These are phyloP conservation scores for Bagarius yarrelli DNA, from an alignment of 2,113 vertebrate genomes.

Conservation along the genomic window DNA sequence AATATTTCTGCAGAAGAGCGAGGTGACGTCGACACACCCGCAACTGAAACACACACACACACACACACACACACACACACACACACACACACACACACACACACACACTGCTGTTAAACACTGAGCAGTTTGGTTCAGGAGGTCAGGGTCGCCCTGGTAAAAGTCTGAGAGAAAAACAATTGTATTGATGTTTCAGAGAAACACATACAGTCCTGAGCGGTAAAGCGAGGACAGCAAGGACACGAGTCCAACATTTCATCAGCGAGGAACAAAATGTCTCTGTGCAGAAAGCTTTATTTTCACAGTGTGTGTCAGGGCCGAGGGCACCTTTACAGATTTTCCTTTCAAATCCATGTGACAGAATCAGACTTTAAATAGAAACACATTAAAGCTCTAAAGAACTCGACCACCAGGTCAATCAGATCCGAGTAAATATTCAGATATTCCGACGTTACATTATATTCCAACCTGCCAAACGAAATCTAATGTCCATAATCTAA, in stretches of 20 bases:
- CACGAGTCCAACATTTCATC: background rate
- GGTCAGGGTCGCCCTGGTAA: background rate
- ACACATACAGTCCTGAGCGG: background rate
- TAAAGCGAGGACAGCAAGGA: background rate
- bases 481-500: background rate
- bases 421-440: background rate
- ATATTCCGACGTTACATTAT: too few species aligned
- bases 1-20: slow-evolving; percentile 52
- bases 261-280: slow-evolving; percentile 65
- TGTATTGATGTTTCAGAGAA: background rate
- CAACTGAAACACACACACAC: slow-evolving; percentile 55
- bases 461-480: too few species aligned
- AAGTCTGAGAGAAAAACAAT: background rate
- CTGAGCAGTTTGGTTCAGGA: background rate
- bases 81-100: slow-evolving; percentile 1
- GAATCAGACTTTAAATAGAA: background rate
- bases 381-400: background rate
- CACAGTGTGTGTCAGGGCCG: slow-evolving; percentile 63
- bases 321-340: slow-evolving; percentile 7
- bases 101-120: background rate
- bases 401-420: background rate
- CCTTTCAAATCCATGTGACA: background rate
- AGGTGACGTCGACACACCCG: slow-evolving; percentile 64
- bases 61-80: slow-evolving; percentile 12
- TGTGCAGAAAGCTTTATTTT: slow-evolving; percentile 53